Evolutionary conservation across 1,140 invertebrate genomes (phyloP).

Genomic region (Marisa cornuarietis): DNA sequence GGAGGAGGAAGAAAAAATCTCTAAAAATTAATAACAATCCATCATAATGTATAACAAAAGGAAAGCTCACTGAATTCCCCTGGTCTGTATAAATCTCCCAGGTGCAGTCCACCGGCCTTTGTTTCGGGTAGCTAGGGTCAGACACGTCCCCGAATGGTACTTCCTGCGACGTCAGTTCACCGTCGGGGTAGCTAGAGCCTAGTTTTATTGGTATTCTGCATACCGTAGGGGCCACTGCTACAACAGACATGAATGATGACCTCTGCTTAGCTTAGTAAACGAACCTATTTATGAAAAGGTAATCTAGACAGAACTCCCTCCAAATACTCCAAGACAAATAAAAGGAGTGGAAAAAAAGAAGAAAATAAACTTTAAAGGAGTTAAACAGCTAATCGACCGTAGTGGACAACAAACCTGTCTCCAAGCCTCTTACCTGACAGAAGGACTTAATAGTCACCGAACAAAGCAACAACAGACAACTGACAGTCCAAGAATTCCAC

Average conservation of each 20-base stretch:
- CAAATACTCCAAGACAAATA: too few species aligned
- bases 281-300: neutral
- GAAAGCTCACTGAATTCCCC: constrained; percentile 18
- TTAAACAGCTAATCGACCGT: too few species aligned
- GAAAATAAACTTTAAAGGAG: too few species aligned
- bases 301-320: neutral
- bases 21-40: neutral
- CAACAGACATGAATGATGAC: neutral
- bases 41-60: neutral
- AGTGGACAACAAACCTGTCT: too few species aligned
- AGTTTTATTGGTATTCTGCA: constrained; percentile 30
- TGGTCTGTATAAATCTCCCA: constrained; percentile 33
- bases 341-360: too few species aligned
- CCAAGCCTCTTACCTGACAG: too few species aligned
- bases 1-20: neutral
- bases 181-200: constrained; percentile 24
- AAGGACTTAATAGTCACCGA: neutral
- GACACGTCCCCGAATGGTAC: constrained; percentile 23
- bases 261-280: neutral
- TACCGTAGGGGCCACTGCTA: constrained; percentile 16
- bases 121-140: constrained; percentile 21
- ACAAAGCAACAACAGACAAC: neutral
- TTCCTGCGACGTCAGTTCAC: constrained; percentile 28
- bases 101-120: constrained; percentile 30
- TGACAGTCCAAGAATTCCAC: neutral